Percentiles rank a stretch among this genome's conserved stretches.
These are phyloP conservation scores for Alaudala cheleensis DNA, from an alignment of 2,113 vertebrate species.

Conservation along the genomic window DNA sequence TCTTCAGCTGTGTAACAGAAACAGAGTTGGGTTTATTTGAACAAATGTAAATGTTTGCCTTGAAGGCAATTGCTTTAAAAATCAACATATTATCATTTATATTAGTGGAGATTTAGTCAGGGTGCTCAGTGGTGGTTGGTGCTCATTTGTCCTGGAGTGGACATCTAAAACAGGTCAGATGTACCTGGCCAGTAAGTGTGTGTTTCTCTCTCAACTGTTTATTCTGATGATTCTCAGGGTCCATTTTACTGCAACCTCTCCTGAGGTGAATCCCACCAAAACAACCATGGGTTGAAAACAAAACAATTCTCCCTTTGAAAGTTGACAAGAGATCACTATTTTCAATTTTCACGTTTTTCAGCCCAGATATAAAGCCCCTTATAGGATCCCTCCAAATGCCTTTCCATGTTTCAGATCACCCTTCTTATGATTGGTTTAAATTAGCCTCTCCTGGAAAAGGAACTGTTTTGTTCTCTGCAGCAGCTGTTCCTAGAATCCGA, in stretches of 20 bases:
- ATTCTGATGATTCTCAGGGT: not conserved
- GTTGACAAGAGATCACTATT: accelerated
- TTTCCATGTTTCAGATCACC: not conserved
- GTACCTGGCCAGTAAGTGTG: not conserved
- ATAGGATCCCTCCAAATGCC: not conserved
- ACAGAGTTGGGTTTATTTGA: not conserved
- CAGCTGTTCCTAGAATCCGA: not conserved
- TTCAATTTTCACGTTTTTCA: not conserved
- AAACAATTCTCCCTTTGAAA: not conserved
- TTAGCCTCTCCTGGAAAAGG: not conserved
- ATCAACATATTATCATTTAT: not conserved
- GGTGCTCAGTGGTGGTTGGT: not conserved
- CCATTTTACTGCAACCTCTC: not conserved
- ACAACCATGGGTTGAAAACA: not conserved
- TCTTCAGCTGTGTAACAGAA: not conserved
- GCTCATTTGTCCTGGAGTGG: not conserved
- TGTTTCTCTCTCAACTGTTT: not conserved
- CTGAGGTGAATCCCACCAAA: not conserved
- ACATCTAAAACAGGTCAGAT: not conserved
- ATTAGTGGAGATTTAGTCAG: not conserved
- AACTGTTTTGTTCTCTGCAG: not conserved
- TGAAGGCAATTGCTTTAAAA: not conserved
- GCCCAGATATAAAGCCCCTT: not conserved
- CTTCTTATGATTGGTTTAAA: not conserved
- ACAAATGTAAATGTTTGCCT: not conserved